Percentiles rank a stretch among this genome's conserved stretches.
Evolutionary conservation across 1,140 invertebrate species (phyloP).

Genomic region (Mercenaria mercenaria): DNA sequence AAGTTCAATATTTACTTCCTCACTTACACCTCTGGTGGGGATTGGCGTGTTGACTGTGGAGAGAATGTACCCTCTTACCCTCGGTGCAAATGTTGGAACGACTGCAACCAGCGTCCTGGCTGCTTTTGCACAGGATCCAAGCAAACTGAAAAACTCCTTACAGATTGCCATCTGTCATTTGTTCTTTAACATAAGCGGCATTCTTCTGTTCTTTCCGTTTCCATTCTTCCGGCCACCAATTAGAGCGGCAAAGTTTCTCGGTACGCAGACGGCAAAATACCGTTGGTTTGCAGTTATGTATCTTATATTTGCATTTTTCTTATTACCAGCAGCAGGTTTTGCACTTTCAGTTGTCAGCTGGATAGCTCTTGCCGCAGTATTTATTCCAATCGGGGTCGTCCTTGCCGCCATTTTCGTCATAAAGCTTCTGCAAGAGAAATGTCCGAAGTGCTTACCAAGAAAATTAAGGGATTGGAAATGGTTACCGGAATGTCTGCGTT

Average conservation of each 20-base stretch:
- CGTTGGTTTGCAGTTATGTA: constrained; percentile 89
- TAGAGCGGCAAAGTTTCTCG: constrained; percentile 87
- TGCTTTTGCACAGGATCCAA: constrained; percentile 80
- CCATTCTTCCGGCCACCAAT: constrained; percentile 88
- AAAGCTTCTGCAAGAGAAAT: constrained; percentile 78
- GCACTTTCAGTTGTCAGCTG: constrained; percentile 85
- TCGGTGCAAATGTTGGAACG: constrained; percentile 89
- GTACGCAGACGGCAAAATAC: constrained; percentile 87
- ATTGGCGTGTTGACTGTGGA: constrained; percentile 88
- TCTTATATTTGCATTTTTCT: constrained; percentile 87
- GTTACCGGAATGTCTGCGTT: constrained; percentile 75
- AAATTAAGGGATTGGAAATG: constrained; percentile 79
- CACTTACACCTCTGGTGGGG: constrained; percentile 89
- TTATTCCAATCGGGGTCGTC: constrained; percentile 72
- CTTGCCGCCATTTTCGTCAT: constrained; percentile 74
- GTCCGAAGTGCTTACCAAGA: constrained; percentile 71
- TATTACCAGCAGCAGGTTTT: constrained; percentile 87
- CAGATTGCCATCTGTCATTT: constrained; percentile 82
- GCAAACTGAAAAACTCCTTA: constrained; percentile 75
- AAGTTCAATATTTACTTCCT: constrained; percentile 89
- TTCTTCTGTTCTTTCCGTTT: constrained; percentile 89
- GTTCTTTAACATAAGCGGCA: constrained; percentile 87
- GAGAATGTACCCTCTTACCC: constrained; percentile 88
- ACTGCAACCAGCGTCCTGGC: constrained; percentile 89
- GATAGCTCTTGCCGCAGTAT: constrained; percentile 77